Percentiles rank a stretch among this genome's conserved stretches.
These are phyloP conservation scores for Smutsia temminckii DNA, from an alignment of 2,797 vertebrate species.

Conservation along the genomic window DNA sequence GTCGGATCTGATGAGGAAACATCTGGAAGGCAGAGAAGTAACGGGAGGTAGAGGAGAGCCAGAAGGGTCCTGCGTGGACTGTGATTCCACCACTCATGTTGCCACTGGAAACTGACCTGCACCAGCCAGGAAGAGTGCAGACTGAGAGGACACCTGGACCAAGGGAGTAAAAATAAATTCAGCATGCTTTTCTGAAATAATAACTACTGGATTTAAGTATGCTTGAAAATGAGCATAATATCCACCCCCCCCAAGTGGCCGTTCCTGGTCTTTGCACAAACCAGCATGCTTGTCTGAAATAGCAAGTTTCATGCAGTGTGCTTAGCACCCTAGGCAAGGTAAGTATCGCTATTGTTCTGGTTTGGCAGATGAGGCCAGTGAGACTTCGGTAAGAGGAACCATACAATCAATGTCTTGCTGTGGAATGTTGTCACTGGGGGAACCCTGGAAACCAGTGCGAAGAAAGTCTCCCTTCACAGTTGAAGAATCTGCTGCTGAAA, in stretches of 20 bases:
- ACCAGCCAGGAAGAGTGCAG: background rate
- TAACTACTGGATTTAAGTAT: background rate
- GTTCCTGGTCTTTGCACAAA: background rate
- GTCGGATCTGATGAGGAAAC: background rate
- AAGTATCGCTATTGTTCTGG: background rate
- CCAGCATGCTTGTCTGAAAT: background rate
- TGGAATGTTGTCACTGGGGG: background rate
- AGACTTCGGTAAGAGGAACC: background rate
- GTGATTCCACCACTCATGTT: background rate
- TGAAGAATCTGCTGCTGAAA: background rate
- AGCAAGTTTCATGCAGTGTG: background rate
- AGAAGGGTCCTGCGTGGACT: background rate
- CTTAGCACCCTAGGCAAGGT: background rate
- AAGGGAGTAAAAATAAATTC: constrained; percentile 43
- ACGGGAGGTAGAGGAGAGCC: background rate
- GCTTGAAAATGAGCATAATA: background rate
- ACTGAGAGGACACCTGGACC: background rate
- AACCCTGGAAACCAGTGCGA: background rate
- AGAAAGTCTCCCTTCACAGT: background rate
- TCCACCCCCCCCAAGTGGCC: background rate
- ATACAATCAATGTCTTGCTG: background rate
- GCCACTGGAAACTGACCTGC: background rate
- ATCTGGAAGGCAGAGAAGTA: background rate
- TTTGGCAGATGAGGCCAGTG: background rate
- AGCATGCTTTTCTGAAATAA: constrained; percentile 7